Percentiles rank a stretch among this genome's conserved stretches.
Conservation (phyloP, 2,113 vertebrate species). For the Sander lucioperca region DNA sequence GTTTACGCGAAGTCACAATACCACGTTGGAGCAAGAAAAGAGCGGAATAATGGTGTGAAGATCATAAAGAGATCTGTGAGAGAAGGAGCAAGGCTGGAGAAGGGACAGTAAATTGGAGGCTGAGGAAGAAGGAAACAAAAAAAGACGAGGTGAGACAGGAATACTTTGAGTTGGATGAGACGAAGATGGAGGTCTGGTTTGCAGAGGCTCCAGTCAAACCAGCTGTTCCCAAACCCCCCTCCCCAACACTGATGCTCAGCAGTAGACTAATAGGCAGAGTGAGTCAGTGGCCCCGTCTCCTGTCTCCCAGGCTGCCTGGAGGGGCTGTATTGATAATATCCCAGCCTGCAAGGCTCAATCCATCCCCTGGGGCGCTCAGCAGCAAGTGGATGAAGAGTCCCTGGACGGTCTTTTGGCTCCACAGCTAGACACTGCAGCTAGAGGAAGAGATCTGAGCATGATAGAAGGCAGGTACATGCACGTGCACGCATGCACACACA, state of each 20-base stretch:
- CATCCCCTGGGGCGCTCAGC: constrained; percentile 78
- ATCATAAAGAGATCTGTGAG: constrained; percentile 31
- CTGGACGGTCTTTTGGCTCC: constrained; percentile 75
- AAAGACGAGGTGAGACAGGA: not conserved
- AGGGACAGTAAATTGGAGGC: constrained; percentile 16
- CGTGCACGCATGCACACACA: constrained; percentile 1
- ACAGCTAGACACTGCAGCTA: constrained; percentile 50
- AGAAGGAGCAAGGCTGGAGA: constrained; percentile 9
- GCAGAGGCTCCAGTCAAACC: constrained; percentile 67
- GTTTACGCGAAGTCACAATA: no score
- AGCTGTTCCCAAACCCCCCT: constrained; percentile 45
- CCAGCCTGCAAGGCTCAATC: constrained; percentile 82
- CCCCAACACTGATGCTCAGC: constrained; percentile 71
- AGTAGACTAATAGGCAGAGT: constrained; percentile 82
- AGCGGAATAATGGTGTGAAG: constrained; percentile 17
- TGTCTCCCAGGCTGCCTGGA: constrained; percentile 84
- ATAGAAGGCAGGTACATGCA: constrained; percentile 59
- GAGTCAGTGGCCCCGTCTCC: constrained; percentile 78
- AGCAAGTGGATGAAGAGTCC: constrained; percentile 79
- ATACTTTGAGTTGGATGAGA: constrained; percentile 43
- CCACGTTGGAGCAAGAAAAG: not conserved
- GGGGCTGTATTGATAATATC: constrained; percentile 85
- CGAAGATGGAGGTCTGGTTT: constrained; percentile 61
- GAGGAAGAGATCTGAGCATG: constrained; percentile 65
- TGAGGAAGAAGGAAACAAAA: constrained; percentile 28